Evolutionary conservation across 2,888 invertebrate genomes (phyloP).

Genomic region (Philereme transversata): DNA sequence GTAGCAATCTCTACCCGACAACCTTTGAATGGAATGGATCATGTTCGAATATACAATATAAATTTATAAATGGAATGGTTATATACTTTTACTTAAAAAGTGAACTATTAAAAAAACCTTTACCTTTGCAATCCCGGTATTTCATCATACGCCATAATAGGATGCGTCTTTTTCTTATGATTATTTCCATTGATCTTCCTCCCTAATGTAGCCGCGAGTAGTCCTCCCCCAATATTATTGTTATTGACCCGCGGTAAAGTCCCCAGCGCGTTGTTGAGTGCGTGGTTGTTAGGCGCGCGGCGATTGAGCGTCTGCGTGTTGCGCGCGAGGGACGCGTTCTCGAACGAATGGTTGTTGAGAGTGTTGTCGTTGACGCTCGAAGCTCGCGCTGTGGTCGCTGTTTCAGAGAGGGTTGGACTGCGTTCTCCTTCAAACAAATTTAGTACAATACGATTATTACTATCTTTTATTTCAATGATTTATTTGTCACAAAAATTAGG

Average conservation of each 20-base stretch:
- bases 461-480: too few species aligned
- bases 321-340: conserved; percentile 62
- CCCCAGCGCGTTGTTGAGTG: conserved; percentile 74
- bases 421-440: conserved; percentile 83
- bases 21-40: too few species aligned
- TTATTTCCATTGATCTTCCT: conserved; percentile 82
- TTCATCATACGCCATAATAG: conserved; percentile 84
- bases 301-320: conserved; percentile 76
- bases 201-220: conserved; percentile 71
- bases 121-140: conserved; percentile 83
- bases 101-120: conserved; percentile 13
- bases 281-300: conserved; percentile 62
- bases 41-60: too few species aligned
- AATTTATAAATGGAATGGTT: too few species aligned
- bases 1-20: too few species aligned
- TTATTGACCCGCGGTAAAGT: conserved; percentile 76
- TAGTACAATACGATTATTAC: too few species aligned
- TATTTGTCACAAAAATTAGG: too few species aligned
- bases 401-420: conserved; percentile 92
- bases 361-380: conserved; percentile 86
- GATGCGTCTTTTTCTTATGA: conserved; percentile 81
- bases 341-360: conserved; percentile 64
- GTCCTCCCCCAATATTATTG: conserved; percentile 59
- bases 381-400: conserved; percentile 92
- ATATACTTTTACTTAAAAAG: too few species aligned